phyloP scores from a whole-genome alignment of 2,797 vertebrate species.

The Vultur gryphus region DNA sequence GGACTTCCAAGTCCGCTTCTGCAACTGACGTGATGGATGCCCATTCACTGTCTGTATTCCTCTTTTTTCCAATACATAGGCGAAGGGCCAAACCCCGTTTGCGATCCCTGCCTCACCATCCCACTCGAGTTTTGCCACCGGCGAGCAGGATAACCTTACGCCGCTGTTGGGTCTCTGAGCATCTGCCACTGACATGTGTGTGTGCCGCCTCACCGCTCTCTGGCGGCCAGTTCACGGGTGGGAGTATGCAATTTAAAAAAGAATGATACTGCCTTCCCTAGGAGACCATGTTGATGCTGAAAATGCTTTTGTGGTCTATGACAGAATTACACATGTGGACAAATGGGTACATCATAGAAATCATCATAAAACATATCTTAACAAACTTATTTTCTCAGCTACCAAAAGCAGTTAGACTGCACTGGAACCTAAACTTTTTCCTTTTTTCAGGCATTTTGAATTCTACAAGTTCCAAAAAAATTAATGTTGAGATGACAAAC shows the following conservation, averaged over 20 bases:
- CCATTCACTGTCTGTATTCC: fast-evolving
- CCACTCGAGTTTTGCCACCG: fast-evolving
- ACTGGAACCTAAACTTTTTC: neutral
- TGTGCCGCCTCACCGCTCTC: neutral
- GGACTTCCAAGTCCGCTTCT: neutral
- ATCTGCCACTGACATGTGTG: fast-evolving
- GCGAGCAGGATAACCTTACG: fast-evolving
- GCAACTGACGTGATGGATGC: fast-evolving
- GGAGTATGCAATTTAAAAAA: neutral
- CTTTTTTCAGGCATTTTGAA: neutral
- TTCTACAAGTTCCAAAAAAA: neutral
- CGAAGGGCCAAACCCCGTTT: neutral
- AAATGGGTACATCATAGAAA: neutral
- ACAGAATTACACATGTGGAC: neutral
- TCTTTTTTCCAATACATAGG: neutral
- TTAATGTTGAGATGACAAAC: neutral
- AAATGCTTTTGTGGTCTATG: neutral
- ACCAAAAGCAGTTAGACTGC: neutral
- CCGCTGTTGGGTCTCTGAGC: neutral
- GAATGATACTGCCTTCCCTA: neutral
- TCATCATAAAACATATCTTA: neutral
- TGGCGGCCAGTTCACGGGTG: fast-evolving
- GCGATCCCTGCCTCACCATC: neutral
- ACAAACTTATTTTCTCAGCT: neutral
- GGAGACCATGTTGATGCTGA: neutral